Percentiles rank a stretch among this genome's conserved stretches.
phyloP scores from a whole-genome alignment of 1,140 invertebrate species.

The Sycophila sp. region DNA sequence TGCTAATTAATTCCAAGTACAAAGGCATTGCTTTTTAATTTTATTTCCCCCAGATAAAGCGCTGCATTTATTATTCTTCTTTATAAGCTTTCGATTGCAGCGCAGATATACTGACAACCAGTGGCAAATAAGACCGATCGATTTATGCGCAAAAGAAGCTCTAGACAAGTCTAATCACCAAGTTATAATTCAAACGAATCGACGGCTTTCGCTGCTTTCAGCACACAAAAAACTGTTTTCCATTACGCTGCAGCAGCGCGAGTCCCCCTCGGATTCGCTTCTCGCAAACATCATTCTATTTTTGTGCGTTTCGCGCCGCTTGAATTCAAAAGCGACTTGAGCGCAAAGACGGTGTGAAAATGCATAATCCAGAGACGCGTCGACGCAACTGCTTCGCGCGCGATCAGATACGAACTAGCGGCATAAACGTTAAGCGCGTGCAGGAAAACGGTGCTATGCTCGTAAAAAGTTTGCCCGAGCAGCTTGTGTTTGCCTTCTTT shows the following conservation, averaged over 20 bases:
- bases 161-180: no score
- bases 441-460: conserved; percentile 16
- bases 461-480: conserved; percentile 22
- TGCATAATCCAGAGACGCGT: not conserved
- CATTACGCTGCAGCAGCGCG: no score
- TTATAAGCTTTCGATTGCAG: no score
- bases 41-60: no score
- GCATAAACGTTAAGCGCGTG: conserved; percentile 7
- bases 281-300: not conserved
- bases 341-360: not conserved
- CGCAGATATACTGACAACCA: no score
- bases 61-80: no score
- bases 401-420: conserved; percentile 11
- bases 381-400: not conserved
- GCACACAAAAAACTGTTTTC: not conserved
- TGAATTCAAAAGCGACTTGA: not conserved
- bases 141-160: no score
- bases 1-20: no score
- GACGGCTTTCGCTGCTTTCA: not conserved
- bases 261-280: not conserved
- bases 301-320: not conserved
- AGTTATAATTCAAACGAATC: no score
- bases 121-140: no score
- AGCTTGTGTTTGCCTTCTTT: no score
- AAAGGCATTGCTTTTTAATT: no score